These are phyloP conservation scores for Drosophila fulvimacula DNA, from an alignment of 2,888 invertebrate genomes.

Conservation along the genomic window DNA sequence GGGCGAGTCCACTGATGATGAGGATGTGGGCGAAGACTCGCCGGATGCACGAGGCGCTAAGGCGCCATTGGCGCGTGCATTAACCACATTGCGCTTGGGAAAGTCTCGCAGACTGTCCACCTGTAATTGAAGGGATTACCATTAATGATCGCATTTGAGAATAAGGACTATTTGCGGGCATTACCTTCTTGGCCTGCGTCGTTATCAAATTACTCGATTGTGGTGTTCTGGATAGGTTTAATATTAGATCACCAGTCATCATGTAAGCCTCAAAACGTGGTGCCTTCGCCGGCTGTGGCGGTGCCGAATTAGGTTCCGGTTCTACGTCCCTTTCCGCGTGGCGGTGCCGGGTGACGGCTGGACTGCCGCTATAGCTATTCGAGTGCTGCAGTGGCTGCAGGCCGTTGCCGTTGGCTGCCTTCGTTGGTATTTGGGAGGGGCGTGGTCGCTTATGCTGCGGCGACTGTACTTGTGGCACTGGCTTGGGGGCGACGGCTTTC, in stretches of 20 bases:
- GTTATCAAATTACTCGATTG: constrained; percentile 88
- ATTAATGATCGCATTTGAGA: neutral
- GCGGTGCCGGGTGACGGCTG: constrained; percentile 63
- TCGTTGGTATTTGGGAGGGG: constrained; percentile 84
- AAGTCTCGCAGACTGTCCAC: constrained; percentile 85
- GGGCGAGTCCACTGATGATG: constrained; percentile 84
- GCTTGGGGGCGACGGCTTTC: constrained; percentile 80
- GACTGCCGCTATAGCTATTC: constrained; percentile 78
- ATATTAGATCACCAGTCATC: constrained; percentile 98
- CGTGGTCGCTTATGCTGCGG: constrained; percentile 84
- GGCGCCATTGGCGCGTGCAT: constrained; percentile 83
- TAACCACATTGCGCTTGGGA: constrained; percentile 75
- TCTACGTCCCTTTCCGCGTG: constrained; percentile 57
- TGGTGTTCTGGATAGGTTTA: constrained; percentile 94
- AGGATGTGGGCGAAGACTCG: constrained; percentile 85
- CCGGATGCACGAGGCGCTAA: constrained; percentile 85
- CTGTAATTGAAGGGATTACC: constrained; percentile 44
- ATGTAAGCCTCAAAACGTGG: constrained; percentile 95
- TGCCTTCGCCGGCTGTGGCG: constrained; percentile 83
- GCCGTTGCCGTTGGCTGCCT: constrained; percentile 71
- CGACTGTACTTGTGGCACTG: constrained; percentile 81
- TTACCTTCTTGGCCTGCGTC: constrained; percentile 85
- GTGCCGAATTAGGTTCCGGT: constrained; percentile 81
- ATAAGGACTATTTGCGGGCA: neutral
- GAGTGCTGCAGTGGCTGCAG: constrained; percentile 70